These are phyloP conservation scores for Lepidurus couesii DNA, from an alignment of 1,140 invertebrate species.

Conservation along the genomic window DNA sequence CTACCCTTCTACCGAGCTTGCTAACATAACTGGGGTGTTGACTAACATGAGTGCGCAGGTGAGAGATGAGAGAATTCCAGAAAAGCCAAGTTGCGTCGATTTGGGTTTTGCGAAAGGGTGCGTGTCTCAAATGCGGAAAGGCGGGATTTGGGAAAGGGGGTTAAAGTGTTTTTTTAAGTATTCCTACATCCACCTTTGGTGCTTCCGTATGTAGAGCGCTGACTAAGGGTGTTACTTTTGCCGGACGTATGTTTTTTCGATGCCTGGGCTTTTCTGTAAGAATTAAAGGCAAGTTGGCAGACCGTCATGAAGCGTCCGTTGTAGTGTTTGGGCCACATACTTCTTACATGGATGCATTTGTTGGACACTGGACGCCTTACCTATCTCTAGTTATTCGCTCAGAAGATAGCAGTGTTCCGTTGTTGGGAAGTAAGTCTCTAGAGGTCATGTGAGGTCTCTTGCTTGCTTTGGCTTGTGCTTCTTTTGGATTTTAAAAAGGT, in stretches of 20 bases:
- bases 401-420: slow-evolving; percentile 68
- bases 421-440: slow-evolving; percentile 71
- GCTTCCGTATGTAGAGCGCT: slow-evolving; percentile 27
- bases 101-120: neutral
- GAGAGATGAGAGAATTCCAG: neutral
- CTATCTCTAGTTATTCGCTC: slow-evolving; percentile 71
- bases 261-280: slow-evolving; percentile 53
- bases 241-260: slow-evolving; percentile 39
- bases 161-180: neutral
- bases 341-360: slow-evolving; percentile 76
- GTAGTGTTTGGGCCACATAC: slow-evolving; percentile 80
- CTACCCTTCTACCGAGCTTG: slow-evolving; percentile 11
- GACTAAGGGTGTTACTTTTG: slow-evolving; percentile 26
- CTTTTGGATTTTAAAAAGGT: slow-evolving; percentile 20
- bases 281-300: slow-evolving; percentile 66
- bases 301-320: slow-evolving; percentile 68
- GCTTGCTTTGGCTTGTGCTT: slow-evolving; percentile 26
- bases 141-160: neutral
- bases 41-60: slow-evolving; percentile 16
- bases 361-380: slow-evolving; percentile 68
- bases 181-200: neutral
- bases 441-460: slow-evolving; percentile 22
- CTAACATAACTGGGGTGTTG: neutral
- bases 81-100: neutral
- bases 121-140: neutral